Percentiles rank a stretch among this genome's conserved stretches.
Conservation (phyloP, 1,140 invertebrate species). For the Mylabris phalerata region DNA sequence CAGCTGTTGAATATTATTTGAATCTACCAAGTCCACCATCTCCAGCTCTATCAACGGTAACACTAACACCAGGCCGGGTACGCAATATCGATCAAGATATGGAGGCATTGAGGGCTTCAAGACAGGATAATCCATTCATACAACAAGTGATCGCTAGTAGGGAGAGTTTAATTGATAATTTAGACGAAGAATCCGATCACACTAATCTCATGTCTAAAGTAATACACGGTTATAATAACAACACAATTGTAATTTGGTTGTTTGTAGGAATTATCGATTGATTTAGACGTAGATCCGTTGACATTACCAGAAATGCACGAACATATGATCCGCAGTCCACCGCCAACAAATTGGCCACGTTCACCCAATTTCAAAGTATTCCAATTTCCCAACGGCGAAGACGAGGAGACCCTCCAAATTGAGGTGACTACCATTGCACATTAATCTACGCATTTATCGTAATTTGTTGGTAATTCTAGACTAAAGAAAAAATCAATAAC, state of each 20-base stretch:
- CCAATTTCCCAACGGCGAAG: slow-evolving; percentile 34
- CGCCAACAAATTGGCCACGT: slow-evolving; percentile 55
- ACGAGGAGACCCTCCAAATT: slow-evolving; percentile 33
- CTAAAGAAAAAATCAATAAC: slow-evolving; percentile 33
- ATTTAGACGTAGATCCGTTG: slow-evolving; percentile 59
- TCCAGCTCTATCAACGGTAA: slow-evolving; percentile 50
- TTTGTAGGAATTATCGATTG: slow-evolving; percentile 57
- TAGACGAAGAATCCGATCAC: slow-evolving; percentile 68
- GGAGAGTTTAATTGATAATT: slow-evolving; percentile 64
- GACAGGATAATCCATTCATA: slow-evolving; percentile 77
- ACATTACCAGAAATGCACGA: slow-evolving; percentile 73
- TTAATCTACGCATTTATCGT: slow-evolving; percentile 1
- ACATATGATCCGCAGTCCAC: slow-evolving; percentile 73
- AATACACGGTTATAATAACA: background rate
- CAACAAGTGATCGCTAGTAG: slow-evolving; percentile 70
- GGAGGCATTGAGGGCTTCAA: slow-evolving; percentile 67
- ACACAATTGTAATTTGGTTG: background rate
- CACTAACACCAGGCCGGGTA: slow-evolving; percentile 63
- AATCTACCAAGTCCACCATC: slow-evolving; percentile 36
- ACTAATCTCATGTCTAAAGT: slow-evolving; percentile 69
- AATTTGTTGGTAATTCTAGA: slow-evolving; percentile 17
- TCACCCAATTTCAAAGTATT: slow-evolving; percentile 38
- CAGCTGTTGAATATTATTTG: slow-evolving; percentile 38
- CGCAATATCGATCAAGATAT: slow-evolving; percentile 77
- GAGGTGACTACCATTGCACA: slow-evolving; percentile 34